These are phyloP conservation scores for Spondyliosoma cantharus DNA, from an alignment of 2,797 vertebrate species.

Conservation along the genomic window DNA sequence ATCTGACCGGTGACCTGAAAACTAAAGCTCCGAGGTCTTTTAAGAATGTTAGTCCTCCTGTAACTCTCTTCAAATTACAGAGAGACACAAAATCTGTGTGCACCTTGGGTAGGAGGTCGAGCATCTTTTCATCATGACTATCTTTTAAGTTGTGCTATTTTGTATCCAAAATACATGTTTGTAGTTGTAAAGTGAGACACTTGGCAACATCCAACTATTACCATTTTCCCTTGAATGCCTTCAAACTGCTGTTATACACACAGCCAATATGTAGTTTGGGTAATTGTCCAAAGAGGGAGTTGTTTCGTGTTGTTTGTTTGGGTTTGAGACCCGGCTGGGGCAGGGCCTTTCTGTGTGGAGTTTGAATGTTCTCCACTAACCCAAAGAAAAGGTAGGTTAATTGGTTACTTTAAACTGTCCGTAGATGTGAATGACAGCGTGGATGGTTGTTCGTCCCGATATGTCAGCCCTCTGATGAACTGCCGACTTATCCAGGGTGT, in stretches of 20 bases:
- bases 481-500: no score
- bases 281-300: neutral
- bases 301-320: neutral
- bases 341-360: no score
- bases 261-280: neutral
- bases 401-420: no score
- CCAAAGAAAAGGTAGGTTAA: no score
- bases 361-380: no score
- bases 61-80: neutral
- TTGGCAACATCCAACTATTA: conserved; percentile 3
- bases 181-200: neutral
- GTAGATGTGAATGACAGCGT: no score
- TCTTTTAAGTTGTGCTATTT: neutral
- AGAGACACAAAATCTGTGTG: neutral
- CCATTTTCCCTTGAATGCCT: neutral
- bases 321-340: no score
- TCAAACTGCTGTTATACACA: neutral
- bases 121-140: neutral
- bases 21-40: conserved; percentile 44
- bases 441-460: no score
- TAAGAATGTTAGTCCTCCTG: neutral
- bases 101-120: neutral
- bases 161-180: conserved; percentile 1
- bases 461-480: no score
- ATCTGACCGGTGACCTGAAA: conserved; percentile 68